A percentile compares a stretch with the other conserved stretches of the same genome.
Evolutionary conservation across 2,797 vertebrate species (phyloP).

Genomic region (Hafferia zeledoni): DNA sequence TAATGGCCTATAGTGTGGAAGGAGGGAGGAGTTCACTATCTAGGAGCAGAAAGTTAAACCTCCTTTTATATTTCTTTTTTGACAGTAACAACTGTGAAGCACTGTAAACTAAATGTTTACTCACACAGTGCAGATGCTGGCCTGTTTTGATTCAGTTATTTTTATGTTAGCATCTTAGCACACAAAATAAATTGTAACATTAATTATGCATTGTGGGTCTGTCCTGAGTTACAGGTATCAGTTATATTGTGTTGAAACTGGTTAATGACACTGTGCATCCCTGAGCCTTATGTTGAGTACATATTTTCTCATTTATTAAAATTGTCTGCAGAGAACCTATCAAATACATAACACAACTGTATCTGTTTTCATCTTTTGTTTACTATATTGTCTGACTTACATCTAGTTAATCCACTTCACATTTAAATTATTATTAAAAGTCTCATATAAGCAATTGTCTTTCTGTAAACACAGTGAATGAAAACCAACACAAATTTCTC

Average conservation of each 20-base stretch:
- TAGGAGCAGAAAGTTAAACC: conserved; percentile 57
- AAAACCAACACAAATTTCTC: background rate
- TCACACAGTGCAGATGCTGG: background rate
- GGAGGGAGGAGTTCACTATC: conserved; percentile 54
- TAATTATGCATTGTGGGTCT: background rate
- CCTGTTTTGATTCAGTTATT: conserved; percentile 36
- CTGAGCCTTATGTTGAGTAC: conserved; percentile 8
- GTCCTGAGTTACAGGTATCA: background rate
- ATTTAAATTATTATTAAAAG: background rate
- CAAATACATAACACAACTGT: background rate
- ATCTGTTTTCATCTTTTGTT: conserved; percentile 38
- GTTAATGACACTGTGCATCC: conserved; percentile 8
- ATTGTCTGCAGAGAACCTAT: conserved; percentile 42
- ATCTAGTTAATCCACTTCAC: background rate
- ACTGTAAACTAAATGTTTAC: conserved; percentile 65
- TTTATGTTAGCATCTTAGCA: conserved; percentile 10
- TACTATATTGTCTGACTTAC: background rate
- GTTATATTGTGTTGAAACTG: background rate
- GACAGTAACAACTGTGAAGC: conserved; percentile 19
- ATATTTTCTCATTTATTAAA: conserved; percentile 65
- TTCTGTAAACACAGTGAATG: conserved; percentile 1
- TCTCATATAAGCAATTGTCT: background rate
- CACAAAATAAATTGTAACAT: conserved; percentile 18
- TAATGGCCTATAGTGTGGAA: conserved; percentile 52
- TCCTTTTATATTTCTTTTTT: conserved; percentile 57